A percentile compares a stretch with the other conserved stretches of the same genome.
Evolutionary conservation across 2,888 invertebrate genomes (phyloP).

Genomic region (Acanthococcus lagerstroemiae): DNA sequence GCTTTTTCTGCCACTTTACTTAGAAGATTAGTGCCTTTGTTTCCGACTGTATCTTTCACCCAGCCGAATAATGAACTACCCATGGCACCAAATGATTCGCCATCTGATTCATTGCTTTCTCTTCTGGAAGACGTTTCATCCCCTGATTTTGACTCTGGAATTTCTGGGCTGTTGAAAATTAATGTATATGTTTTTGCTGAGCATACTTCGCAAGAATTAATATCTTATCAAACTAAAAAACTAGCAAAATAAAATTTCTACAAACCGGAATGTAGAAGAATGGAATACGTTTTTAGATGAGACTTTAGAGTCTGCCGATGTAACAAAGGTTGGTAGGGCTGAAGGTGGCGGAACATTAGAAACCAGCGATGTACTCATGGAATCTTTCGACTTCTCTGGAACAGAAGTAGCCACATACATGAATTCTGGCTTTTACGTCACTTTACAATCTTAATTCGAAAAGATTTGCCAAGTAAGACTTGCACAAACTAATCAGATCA

Average conservation of each 20-base stretch:
- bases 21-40: slow-evolving; percentile 47
- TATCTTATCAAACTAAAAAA: too few relatives aligned
- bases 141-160: slow-evolving; percentile 46
- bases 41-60: slow-evolving; percentile 59
- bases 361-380: neutral
- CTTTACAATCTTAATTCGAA: too few relatives aligned
- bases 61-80: slow-evolving; percentile 46
- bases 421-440: too few relatives aligned
- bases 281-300: neutral
- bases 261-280: neutral
- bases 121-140: slow-evolving; percentile 44
- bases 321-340: slow-evolving; percentile 7
- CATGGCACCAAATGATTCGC: slow-evolving; percentile 48
- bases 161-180: slow-evolving; percentile 44
- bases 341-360: neutral
- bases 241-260: neutral
- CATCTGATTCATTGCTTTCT: slow-evolving; percentile 33
- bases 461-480: too few relatives aligned
- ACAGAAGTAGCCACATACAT: too few relatives aligned
- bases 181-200: neutral
- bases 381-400: too few relatives aligned
- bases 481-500: too few relatives aligned
- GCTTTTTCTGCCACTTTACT: slow-evolving; percentile 63
- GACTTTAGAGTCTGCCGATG: neutral
- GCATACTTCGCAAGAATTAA: too few relatives aligned